Base-by-base conservation (phyloP, 92 coral and sea anemone species). In the Epizoanthus fatuus region DNA sequence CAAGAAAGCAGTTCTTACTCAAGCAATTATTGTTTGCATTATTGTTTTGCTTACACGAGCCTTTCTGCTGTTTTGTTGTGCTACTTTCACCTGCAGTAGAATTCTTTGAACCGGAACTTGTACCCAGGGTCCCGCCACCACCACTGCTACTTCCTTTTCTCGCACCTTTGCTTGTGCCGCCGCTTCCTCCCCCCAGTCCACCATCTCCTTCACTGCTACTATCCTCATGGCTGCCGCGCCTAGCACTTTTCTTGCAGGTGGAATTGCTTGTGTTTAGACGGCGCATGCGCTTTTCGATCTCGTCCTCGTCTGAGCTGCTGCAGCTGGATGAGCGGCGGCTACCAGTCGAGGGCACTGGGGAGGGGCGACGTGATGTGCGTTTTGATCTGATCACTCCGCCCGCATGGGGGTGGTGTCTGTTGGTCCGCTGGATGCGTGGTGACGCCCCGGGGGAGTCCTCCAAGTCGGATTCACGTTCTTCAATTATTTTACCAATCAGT, bases 261-360 rank as follows among this genome's bases (percentile, higher is more conserved):
- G 97, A 75, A 25, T 96, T 88, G 58, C 82, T 94, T 42, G 99
- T 97, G 63, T 95, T 94, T 4, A 97, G 90, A 47, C 99, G 83
- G 39, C 94, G 91, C 99, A 97, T 97, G 89, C 94, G 96, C 73
- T 95, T 95, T 56, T 97, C 99, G 10, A 97, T 84, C 35, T 97
- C 99, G 65, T 97, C 99, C 55, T 97, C 99, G 69, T 95, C 98
- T 29, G 98, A 95, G 74, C 99, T 97, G 76, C 98, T 95, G 62
- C 96, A 93, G 79, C 99, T 97, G 20, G 98, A 95, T 15, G 98
- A 95, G 55, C 99, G 94, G 15, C 99, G 86, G 60, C 99, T 95
- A 44, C 97, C 94, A 4, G 95, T 86, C 4, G 99, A 95, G 69
- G 97, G 96, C 4, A 95, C 98, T 38, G 98, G 96, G 5, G 99